phyloP scores from a whole-genome alignment of 2,113 vertebrate genomes.

The Albula glossodonta region DNA sequence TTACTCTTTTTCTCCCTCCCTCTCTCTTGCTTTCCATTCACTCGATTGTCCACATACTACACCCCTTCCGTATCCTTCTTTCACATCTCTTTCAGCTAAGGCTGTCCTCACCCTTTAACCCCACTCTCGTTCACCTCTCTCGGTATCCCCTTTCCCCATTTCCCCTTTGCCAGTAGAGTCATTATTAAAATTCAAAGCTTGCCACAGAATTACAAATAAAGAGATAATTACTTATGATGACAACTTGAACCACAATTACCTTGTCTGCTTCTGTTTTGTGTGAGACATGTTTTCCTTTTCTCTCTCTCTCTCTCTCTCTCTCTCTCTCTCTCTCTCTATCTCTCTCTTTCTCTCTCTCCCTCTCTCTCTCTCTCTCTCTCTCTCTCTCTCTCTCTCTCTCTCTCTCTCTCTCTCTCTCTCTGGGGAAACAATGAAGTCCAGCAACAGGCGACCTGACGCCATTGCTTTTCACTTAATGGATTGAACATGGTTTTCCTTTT shows the following conservation, averaged over 20 bases:
- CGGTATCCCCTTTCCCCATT: not conserved
- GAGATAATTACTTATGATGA: slow-evolving; percentile 25
- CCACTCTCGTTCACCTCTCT: not conserved
- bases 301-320: too few species aligned
- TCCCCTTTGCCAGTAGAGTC: slow-evolving; percentile 34
- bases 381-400: too few species aligned
- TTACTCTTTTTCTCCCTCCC: slow-evolving; percentile 34
- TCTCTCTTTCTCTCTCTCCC: too few species aligned
- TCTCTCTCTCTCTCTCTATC: too few species aligned
- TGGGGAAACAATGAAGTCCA: not conserved
- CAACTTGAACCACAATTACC: slow-evolving; percentile 8
- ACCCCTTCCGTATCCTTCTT: not conserved
- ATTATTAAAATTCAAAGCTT: slow-evolving; percentile 38
- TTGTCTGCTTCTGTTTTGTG: slow-evolving; percentile 1
- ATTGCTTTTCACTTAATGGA: not conserved
- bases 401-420: too few species aligned
- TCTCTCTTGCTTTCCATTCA: slow-evolving; percentile 30
- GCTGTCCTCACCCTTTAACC: not conserved
- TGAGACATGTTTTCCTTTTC: not conserved
- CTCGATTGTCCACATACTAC: slow-evolving; percentile 9
- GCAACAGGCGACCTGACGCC: not conserved
- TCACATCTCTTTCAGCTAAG: not conserved
- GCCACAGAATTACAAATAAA: slow-evolving; percentile 49
- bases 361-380: too few species aligned
- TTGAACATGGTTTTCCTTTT: not conserved